Conservation (phyloP, 2,113 vertebrate genomes). For the Datnioides undecimradiatus region DNA sequence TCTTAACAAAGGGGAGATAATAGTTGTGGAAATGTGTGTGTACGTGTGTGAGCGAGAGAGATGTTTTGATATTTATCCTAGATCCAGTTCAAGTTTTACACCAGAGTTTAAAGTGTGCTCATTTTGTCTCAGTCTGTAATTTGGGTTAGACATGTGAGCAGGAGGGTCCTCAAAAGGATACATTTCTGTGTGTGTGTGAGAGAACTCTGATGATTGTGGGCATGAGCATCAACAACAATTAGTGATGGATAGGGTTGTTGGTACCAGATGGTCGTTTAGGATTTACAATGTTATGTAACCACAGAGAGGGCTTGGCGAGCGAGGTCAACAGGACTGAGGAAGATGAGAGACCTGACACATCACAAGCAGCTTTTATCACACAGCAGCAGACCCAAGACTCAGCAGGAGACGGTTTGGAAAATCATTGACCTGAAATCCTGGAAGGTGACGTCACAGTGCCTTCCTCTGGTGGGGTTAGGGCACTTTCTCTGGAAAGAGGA, state of each 20-base stretch:
- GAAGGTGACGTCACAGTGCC: neutral
- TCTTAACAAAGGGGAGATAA: slow-evolving; percentile 62
- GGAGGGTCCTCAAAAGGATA: neutral
- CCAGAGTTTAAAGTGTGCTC: neutral
- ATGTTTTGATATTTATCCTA: neutral
- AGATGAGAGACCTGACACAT: slow-evolving; percentile 50
- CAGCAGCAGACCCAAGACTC: slow-evolving; percentile 28
- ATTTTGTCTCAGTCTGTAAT: neutral
- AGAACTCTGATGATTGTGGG: slow-evolving; percentile 30
- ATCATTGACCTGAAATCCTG: slow-evolving; percentile 25
- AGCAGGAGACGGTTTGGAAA: slow-evolving; percentile 21
- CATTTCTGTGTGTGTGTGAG: neutral
- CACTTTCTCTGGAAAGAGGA: neutral
- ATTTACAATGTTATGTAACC: slow-evolving; percentile 66
- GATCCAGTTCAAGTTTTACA: neutral
- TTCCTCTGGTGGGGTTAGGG: neutral
- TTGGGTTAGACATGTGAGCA: neutral
- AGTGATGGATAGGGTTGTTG: slow-evolving; percentile 58
- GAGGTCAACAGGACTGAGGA: neutral
- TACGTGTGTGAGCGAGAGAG: neutral
- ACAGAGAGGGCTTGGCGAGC: neutral
- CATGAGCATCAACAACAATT: slow-evolving; percentile 60
- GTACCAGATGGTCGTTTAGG: slow-evolving; percentile 65
- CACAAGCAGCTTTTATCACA: slow-evolving; percentile 46
- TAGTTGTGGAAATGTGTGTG: slow-evolving; percentile 42